A percentile compares a stretch with the other conserved stretches of the same genome.
phyloP scores from a whole-genome alignment of 2,797 vertebrate genomes.

The Acomys russatus region DNA sequence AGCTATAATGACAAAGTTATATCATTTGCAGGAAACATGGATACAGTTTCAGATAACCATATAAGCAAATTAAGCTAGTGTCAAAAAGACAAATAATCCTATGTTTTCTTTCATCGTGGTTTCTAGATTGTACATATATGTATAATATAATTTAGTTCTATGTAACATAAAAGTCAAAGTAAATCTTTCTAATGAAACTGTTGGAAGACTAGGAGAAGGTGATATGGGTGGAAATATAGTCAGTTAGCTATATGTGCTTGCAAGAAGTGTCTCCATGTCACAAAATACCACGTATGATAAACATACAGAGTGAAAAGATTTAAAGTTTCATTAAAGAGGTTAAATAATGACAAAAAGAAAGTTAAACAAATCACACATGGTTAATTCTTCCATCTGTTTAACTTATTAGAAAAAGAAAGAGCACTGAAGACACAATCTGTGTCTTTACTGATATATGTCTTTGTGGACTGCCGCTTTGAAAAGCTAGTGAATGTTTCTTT shows the following conservation, averaged over 20 bases:
- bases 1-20: not conserved
- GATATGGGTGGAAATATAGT: not conserved
- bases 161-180: not conserved
- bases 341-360: not conserved
- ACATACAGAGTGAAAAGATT: not conserved
- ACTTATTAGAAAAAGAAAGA: not conserved
- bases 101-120: not conserved
- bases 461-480: slow-evolving; percentile 62
- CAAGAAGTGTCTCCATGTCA: not conserved
- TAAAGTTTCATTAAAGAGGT: not conserved
- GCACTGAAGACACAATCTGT: not conserved
- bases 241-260: not conserved
- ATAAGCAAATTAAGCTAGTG: not conserved
- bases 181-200: not conserved
- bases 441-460: slow-evolving; percentile 62
- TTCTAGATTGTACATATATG: not conserved
- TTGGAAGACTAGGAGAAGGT: too few species aligned
- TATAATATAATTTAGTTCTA: not conserved
- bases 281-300: not conserved
- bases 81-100: not conserved
- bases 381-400: slow-evolving; percentile 35
- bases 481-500: slow-evolving; percentile 73
- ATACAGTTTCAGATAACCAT: not conserved
- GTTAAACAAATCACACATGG: not conserved
- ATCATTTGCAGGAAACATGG: not conserved